Base-by-base conservation (phyloP, 1,140 invertebrate species). In the Cryptotermes secundus region DNA sequence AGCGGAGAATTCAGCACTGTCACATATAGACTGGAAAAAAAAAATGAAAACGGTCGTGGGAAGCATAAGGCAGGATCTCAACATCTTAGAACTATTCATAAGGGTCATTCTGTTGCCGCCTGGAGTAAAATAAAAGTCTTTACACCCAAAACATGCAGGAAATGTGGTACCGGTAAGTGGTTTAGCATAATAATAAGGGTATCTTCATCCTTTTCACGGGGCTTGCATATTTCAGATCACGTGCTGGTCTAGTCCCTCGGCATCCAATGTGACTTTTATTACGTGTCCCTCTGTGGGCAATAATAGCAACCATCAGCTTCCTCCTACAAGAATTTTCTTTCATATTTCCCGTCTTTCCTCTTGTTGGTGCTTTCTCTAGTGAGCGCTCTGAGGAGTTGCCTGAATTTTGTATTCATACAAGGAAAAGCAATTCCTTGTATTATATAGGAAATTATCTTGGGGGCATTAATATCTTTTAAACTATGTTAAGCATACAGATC, bases 261-360 rank as follows among this genome's bases (percentile, higher is more conserved):
- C 80, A 26, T 42, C 34, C 80, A 45, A 82, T 82, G 81, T 82
- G 81, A 82, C 42, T 82, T 82, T 82, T 82, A 82, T 45, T 38
- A 45, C 38, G 36, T 45, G 81, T 82, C 81, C 81, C 81, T 82
- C n/a, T 45, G 81, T 45, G 81, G 81, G 36, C 81, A 45, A 82
- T 82, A 82, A 82, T 45, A 31, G 81, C 35, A 26, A 45, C 81
- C 34, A 82, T 82, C 81, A 82, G 45, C 36, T 38, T 45, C 45
- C 42, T 82, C 42, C 59, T 72, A 16, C 59, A 72, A 16, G 26
- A 72, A 31, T 31, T 72, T 59, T 59, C 6, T 42, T 14, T 42
- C 38, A 14, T 42, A 42, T 42, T 59, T 14, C 4, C 59, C n/a
- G 9, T 72, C 59, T 72, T 72, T 31, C n/a, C n/a, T 31, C 3